phyloP scores from a whole-genome alignment of 2,888 invertebrate genomes.

The Drosophila ustulata region DNA sequence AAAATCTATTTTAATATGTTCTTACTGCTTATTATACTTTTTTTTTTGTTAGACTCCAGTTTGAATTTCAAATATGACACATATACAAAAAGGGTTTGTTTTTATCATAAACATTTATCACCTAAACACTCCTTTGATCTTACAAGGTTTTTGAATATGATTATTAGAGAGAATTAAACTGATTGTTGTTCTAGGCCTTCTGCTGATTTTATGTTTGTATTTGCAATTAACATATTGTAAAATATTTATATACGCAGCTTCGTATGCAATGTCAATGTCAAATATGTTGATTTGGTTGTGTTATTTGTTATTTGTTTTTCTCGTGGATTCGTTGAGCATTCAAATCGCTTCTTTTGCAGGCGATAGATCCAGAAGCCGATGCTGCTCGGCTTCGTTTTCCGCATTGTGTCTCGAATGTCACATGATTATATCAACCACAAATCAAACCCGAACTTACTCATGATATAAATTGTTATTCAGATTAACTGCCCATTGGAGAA shows the following conservation, averaged over 20 bases:
- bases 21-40: too few species aligned
- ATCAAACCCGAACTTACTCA: background rate
- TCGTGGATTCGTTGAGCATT: slow-evolving; percentile 32
- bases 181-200: slow-evolving; percentile 6
- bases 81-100: too few species aligned
- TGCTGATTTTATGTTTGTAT: slow-evolving; percentile 4
- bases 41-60: too few species aligned
- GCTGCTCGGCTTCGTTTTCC: slow-evolving; percentile 12
- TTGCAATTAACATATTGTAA: slow-evolving; percentile 40
- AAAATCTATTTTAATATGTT: too few species aligned
- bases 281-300: slow-evolving; percentile 25
- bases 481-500: slow-evolving; percentile 3
- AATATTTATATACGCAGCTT: slow-evolving; percentile 34
- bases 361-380: slow-evolving; percentile 40
- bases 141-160: background rate
- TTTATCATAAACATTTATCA: too few species aligned
- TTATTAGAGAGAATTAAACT: background rate
- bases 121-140: background rate
- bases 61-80: too few species aligned
- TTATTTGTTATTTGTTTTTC: slow-evolving; percentile 11
- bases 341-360: slow-evolving; percentile 33
- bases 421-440: slow-evolving; percentile 12
- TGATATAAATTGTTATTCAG: background rate
- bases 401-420: slow-evolving; percentile 23
- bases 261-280: slow-evolving; percentile 41